Conservation (phyloP, 1,140 invertebrate genomes). For the Vollenhovia emeryi region DNA sequence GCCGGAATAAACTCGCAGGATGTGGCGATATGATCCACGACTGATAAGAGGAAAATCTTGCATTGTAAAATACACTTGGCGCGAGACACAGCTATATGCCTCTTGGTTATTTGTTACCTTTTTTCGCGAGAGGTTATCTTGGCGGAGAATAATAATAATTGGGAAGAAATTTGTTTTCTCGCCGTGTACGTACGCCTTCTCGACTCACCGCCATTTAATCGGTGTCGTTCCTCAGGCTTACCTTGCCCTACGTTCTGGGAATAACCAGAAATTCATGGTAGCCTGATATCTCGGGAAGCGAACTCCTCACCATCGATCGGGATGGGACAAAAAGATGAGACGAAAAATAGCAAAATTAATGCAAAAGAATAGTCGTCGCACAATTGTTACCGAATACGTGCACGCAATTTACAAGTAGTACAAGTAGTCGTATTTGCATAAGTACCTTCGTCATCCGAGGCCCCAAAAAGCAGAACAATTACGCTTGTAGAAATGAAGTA, state of each 20-base stretch:
- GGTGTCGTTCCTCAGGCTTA: not conserved
- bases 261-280: constrained; percentile 55
- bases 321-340: constrained; percentile 59
- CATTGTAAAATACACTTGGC: not conserved
- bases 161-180: constrained; percentile 1
- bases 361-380: not conserved
- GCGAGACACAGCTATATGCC: no score
- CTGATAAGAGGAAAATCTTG: not conserved
- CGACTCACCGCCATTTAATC: not conserved
- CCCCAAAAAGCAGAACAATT: not conserved
- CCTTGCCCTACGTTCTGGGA: not conserved
- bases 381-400: not conserved
- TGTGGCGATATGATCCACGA: not conserved
- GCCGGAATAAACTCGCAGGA: not conserved
- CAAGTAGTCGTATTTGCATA: not conserved
- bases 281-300: constrained; percentile 72
- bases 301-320: constrained; percentile 74
- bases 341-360: no score
- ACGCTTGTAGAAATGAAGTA: not conserved
- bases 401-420: not conserved
- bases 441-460: not conserved
- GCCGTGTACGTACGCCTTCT: not conserved
- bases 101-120: not conserved
- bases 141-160: not conserved
- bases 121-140: not conserved